Base-by-base conservation (phyloP, 1,140 invertebrate species). In the Drosophila novamexicana region DNA sequence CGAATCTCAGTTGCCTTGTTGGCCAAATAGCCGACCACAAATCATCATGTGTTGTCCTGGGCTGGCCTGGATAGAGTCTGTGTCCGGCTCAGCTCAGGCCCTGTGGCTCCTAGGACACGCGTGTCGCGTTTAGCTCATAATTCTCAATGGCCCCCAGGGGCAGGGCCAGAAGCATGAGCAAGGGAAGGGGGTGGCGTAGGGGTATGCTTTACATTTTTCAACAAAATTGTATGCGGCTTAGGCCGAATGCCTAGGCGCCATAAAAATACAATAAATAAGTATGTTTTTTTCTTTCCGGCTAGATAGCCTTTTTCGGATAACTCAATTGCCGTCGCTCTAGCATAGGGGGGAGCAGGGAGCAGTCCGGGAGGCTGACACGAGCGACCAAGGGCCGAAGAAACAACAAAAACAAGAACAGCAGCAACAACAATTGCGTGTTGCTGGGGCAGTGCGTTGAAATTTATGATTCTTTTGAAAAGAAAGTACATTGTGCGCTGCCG, bases 401-500 rank as follows among this genome's bases (percentile, higher is more conserved):
- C 22, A 59, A 62, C 45, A 29, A n/a, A 0, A 1, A 18, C 18
- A 39, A 49, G 14, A 12, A 16, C 22, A 56, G 10, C 54, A 69
- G 1, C 29, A 53, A 76, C 47, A 79, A 64, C 72, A 77, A 86
- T 63, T 71, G 69, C 63, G 74, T 67, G 49, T 56, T 72, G 72
- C 65, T 59, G 62, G 72, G 64, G 66, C 72, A 69, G 66, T 88
- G 77, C 77, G 84, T 89, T 81, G 84, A 89, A 89, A 89, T 89
- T 84, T 89, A 89, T 89, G 84, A 89, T 89, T 89, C 89, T 89
- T 89, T 89, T 89, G 84, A 84, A 81, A 84, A 66, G 77, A 89
- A 89, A 89, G 84, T 89, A 89, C 84, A 89, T 84, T 84, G 81
- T 84, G 77, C 74, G 77, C 64, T 84, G 70, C 80, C 84, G 62